These are phyloP conservation scores for Napeogenes sylphis DNA, from an alignment of 2,888 invertebrate genomes.

Conservation along the genomic window DNA sequence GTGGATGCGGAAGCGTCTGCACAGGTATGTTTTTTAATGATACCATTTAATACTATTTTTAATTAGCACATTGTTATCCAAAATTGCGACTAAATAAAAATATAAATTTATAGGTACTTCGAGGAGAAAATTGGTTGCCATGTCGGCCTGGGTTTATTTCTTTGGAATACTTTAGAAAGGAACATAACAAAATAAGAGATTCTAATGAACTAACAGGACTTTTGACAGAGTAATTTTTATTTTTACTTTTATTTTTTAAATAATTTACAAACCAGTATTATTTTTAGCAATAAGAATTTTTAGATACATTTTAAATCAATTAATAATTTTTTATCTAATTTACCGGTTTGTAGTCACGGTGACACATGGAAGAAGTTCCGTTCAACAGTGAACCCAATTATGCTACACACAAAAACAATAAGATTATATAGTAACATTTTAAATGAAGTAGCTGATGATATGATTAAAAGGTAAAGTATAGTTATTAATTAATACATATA, in stretches of 20 bases:
- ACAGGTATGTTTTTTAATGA: slow-evolving; percentile 32
- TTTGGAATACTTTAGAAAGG: slow-evolving; percentile 47
- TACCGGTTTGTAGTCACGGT: slow-evolving; percentile 78
- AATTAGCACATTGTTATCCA: not conserved
- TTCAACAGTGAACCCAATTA: slow-evolving; percentile 84
- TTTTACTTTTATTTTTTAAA: not conserved
- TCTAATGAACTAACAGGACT: slow-evolving; percentile 37
- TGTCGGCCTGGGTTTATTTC: slow-evolving; percentile 45
- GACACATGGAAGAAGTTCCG: slow-evolving; percentile 87
- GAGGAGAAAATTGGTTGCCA: slow-evolving; percentile 48
- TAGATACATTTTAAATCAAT: no score
- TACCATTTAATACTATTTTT: not conserved
- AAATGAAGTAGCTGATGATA: slow-evolving; percentile 81
- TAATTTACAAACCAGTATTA: not conserved
- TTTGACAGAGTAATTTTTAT: slow-evolving; percentile 40
- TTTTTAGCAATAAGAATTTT: not conserved
- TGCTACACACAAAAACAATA: slow-evolving; percentile 85
- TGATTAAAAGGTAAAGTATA: slow-evolving; percentile 75
- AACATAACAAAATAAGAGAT: slow-evolving; percentile 34
- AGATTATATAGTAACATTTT: slow-evolving; percentile 81
- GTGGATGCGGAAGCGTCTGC: slow-evolving; percentile 47
- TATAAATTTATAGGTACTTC: slow-evolving; percentile 38
- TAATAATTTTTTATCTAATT: no score
- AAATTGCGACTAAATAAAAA: not conserved
- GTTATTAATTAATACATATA: no score